phyloP scores from a whole-genome alignment of 2,797 vertebrate species.

The Gobionotothen gibberifrons region DNA sequence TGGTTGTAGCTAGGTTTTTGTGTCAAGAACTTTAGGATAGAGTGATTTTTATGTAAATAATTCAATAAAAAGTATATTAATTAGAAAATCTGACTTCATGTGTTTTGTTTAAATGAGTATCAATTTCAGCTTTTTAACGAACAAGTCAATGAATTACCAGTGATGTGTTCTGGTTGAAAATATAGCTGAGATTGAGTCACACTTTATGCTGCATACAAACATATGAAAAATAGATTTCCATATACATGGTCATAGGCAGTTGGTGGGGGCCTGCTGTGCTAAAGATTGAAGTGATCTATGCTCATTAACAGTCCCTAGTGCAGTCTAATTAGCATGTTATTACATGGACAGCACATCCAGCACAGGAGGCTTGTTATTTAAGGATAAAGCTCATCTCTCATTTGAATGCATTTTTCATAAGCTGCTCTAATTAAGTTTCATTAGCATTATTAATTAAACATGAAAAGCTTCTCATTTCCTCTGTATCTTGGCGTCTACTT shows the following conservation, averaged over 20 bases:
- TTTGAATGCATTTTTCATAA: conserved; percentile 90
- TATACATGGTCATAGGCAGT: conserved; percentile 52
- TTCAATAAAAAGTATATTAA: no score
- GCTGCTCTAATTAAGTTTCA: conserved; percentile 87
- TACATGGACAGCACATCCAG: conserved; percentile 83
- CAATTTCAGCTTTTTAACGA: neutral
- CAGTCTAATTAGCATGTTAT: conserved; percentile 87
- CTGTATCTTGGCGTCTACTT: conserved; percentile 77
- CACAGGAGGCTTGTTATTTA: conserved; percentile 88
- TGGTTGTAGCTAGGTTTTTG: no score
- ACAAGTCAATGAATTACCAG: neutral
- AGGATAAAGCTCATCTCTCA: conserved; percentile 89
- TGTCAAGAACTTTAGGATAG: no score
- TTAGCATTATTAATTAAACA: conserved; percentile 90
- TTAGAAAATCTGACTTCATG: neutral
- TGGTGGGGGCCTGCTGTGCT: conserved; percentile 44
- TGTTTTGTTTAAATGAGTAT: neutral
- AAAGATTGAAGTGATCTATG: conserved; percentile 82
- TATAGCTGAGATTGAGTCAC: neutral
- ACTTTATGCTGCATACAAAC: neutral
- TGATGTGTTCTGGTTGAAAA: neutral
- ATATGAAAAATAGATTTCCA: conserved; percentile 34
- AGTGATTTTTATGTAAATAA: no score
- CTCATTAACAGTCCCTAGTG: conserved; percentile 84
- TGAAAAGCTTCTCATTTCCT: conserved; percentile 84